Evolutionary conservation across 2,797 vertebrate species (phyloP).

Genomic region (Zonotrichia albicollis): DNA sequence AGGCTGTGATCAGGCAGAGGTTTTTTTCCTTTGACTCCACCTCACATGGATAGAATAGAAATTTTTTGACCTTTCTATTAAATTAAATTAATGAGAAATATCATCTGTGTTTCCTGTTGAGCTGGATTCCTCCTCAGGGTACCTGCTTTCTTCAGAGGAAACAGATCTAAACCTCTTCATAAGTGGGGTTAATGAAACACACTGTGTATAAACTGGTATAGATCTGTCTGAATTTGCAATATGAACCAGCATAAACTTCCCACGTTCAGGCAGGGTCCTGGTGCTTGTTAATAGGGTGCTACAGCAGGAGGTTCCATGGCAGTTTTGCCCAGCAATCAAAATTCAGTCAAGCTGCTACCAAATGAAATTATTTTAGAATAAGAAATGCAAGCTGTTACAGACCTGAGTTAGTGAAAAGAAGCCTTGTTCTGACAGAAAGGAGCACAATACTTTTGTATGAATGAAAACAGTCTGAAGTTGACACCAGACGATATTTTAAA

Average conservation of each 20-base stretch:
- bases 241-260: not conserved
- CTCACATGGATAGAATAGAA: not conserved
- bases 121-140: not conserved
- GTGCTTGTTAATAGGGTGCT: not conserved
- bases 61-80: not conserved
- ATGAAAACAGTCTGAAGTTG: conserved; percentile 44
- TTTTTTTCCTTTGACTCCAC: not conserved
- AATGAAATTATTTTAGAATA: not conserved
- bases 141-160: not conserved
- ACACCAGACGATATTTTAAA: conserved; percentile 21
- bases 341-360: not conserved
- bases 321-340: not conserved
- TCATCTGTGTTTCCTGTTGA: not conserved
- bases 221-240: not conserved
- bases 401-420: conserved; percentile 2
- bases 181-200: not conserved
- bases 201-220: not conserved
- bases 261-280: not conserved
- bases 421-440: conserved; percentile 24
- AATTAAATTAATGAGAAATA: conserved; percentile 33
- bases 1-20: not conserved
- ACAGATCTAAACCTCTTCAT: not conserved
- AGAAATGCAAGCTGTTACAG: conserved; percentile 4
- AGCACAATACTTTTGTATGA: not conserved
- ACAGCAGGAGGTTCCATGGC: not conserved